Evolutionary conservation across 1,140 invertebrate species (phyloP), one percentile per base, ranked within the genome.

Genomic region (Tetramorium parvispinum): DNA sequence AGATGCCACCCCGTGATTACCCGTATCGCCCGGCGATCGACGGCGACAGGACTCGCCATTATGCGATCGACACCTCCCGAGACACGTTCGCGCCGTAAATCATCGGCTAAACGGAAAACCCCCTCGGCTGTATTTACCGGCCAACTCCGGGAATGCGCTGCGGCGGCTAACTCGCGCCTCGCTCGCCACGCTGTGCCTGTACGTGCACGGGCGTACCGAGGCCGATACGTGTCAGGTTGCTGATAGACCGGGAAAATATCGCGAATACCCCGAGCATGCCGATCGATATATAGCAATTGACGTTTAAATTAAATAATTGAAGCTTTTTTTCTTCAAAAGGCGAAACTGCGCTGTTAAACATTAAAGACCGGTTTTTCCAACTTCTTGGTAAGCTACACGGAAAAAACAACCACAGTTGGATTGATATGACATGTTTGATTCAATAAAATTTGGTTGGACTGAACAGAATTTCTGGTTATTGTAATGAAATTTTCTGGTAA

Each of bases 31-130:
- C 87, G 88, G 89, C 93, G 94, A 94, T 94, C 93, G 93, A 94
- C 93, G 93, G 92, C 93, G 92, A 94, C 92, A 94, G 91, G 91
- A 87, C 89, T 92, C 90, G 91, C 93, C 89, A 94, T 94, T 94
- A 93, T 94, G 93, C 93, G 93, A 94, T 94, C 93, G 92, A 94
- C 93, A 94, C 94, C 94, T 94, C 88, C 83, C 92, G 89, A 91
- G 93, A 93, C 92, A 93, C 92, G 93, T 94, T 93, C 89, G 66
- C 88, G 90, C 91, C 91, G 91, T 94, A 94, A 94, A 94, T 94
- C 93, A 94, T 91, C 68, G 87, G 87, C 89, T 91, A 92, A 93
- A 94, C 91, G 92, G 91, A 92, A 93, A 94, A 93, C 82, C 89
- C 90, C 87, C 83, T 91, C 82, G 85, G 89, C 89, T 91, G 88